Percentiles rank a stretch among this genome's conserved stretches.
Conservation (phyloP, 2,113 vertebrate genomes). For the Calidris pygmaea region DNA sequence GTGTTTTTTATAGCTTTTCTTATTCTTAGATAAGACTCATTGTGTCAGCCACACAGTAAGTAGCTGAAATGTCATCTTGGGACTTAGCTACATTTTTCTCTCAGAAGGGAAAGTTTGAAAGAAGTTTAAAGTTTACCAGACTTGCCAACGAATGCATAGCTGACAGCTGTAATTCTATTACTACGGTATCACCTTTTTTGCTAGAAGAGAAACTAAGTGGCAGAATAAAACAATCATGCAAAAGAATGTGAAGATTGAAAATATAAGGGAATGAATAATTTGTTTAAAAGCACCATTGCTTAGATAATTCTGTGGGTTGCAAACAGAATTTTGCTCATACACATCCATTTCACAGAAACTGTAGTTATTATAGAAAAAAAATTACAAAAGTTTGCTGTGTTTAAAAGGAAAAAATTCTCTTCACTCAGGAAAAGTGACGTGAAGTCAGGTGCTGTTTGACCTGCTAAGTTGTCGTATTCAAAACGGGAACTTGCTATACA, state of each 20-base stretch:
- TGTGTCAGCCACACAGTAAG: background rate
- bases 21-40: background rate
- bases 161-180: background rate
- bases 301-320: background rate
- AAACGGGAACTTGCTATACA: background rate
- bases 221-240: background rate
- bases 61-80: background rate
- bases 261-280: background rate
- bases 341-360: background rate
- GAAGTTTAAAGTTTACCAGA: background rate
- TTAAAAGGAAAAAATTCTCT: background rate
- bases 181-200: no score
- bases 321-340: background rate
- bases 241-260: background rate
- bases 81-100: background rate
- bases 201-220: background rate
- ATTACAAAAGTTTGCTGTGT: background rate
- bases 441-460: background rate
- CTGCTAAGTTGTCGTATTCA: background rate
- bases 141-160: background rate
- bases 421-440: background rate
- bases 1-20: slow-evolving; percentile 32
- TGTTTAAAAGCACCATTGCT: background rate
- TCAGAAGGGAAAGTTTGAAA: background rate
- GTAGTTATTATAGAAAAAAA: background rate